These are phyloP conservation scores for Apomyelois bistriatella DNA, from an alignment of 2,888 invertebrate genomes.

Conservation along the genomic window DNA sequence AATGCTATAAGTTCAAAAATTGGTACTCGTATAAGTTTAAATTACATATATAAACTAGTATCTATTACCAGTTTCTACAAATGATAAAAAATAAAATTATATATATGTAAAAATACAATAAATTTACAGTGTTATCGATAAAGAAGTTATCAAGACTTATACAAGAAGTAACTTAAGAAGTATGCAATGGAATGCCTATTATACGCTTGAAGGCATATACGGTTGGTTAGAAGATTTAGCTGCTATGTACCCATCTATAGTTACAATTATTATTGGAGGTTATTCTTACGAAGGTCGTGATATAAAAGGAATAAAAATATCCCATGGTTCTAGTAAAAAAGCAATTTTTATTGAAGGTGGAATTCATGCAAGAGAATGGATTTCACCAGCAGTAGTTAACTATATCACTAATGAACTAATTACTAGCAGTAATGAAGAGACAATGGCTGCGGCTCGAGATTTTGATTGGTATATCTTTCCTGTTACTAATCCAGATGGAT, in stretches of 20 bases:
- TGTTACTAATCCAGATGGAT: constrained; percentile 89
- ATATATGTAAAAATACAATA: constrained; percentile 10
- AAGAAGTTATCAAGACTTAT: constrained; percentile 54
- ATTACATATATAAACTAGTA: too few relatives aligned
- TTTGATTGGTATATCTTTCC: constrained; percentile 88
- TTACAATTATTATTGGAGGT: constrained; percentile 60
- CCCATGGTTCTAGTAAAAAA: constrained; percentile 49
- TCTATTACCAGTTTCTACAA: too few relatives aligned
- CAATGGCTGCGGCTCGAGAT: constrained; percentile 67
- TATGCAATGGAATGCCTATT: constrained; percentile 81
- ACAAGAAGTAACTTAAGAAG: constrained; percentile 39
- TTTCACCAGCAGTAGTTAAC: constrained; percentile 81
- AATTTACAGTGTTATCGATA: constrained; percentile 71
- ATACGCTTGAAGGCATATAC: constrained; percentile 80
- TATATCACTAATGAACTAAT: constrained; percentile 82
- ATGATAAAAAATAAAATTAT: not conserved
- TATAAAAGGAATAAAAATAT: constrained; percentile 73
- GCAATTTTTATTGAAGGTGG: constrained; percentile 69
- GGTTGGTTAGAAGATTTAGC: constrained; percentile 78
- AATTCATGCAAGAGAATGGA: constrained; percentile 90
- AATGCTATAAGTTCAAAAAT: too few relatives aligned
- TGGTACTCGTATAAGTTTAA: too few relatives aligned
- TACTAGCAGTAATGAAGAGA: constrained; percentile 68
- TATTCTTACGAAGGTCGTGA: constrained; percentile 62
- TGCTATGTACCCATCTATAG: constrained; percentile 57